These are phyloP conservation scores for Cynopterus brachyotis DNA, from an alignment of 2,113 vertebrate species.

Conservation along the genomic window DNA sequence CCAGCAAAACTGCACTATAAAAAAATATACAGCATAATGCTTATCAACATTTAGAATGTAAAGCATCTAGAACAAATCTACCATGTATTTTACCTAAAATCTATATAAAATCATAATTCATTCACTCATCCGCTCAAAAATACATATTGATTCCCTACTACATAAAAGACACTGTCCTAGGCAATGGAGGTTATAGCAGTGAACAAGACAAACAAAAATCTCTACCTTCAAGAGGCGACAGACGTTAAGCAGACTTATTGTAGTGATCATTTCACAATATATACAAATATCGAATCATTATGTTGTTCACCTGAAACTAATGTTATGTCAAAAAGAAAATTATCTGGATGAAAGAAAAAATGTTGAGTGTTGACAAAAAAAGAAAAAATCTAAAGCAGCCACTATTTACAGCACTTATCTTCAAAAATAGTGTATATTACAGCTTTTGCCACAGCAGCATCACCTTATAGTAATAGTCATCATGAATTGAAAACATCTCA, in stretches of 20 bases:
- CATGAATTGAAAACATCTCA: conserved; percentile 89
- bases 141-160: neutral
- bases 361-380: neutral
- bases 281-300: neutral
- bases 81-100: neutral
- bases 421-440: conserved; percentile 92
- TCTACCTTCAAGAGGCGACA: neutral
- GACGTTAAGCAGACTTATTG: neutral
- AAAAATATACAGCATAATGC: neutral
- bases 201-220: neutral
- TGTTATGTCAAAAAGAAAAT: neutral
- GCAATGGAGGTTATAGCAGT: neutral
- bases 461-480: conserved; percentile 94
- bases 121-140: neutral
- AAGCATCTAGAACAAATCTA: neutral
- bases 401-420: conserved; percentile 88
- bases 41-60: neutral
- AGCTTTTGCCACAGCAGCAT: conserved; percentile 88
- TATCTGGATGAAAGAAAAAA: neutral
- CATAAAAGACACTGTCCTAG: neutral
- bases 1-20: neutral
- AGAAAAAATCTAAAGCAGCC: neutral
- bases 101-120: neutral
- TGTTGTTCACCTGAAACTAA: neutral
- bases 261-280: neutral